phyloP scores from a whole-genome alignment of 2,888 invertebrate species.

The Diaphora mendica region DNA sequence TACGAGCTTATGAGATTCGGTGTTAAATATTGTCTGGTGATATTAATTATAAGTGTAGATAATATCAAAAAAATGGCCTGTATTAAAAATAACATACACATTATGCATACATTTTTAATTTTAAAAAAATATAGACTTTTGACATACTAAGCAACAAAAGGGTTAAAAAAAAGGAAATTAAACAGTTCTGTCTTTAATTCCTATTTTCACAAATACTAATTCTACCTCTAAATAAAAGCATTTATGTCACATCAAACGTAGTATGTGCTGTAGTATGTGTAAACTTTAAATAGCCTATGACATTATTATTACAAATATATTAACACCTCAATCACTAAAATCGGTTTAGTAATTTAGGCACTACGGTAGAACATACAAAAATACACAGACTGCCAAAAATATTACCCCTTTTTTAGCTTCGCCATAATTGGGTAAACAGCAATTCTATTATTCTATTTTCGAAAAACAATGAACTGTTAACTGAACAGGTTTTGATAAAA shows the following conservation, averaged over 20 bases:
- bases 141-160: constrained; percentile 13
- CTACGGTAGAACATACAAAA: too few species aligned
- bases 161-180: background rate
- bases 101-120: constrained; percentile 37
- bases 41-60: constrained; percentile 79
- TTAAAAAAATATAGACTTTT: constrained; percentile 12
- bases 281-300: too few species aligned
- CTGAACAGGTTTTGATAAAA: background rate
- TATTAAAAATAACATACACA: constrained; percentile 46
- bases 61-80: constrained; percentile 58
- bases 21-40: constrained; percentile 72
- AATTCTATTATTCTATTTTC: background rate
- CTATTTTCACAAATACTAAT: background rate
- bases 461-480: background rate
- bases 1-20: constrained; percentile 80
- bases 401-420: too few species aligned
- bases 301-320: too few species aligned
- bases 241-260: background rate
- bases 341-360: too few species aligned
- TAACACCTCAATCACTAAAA: too few species aligned
- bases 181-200: background rate
- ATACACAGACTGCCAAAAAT: too few species aligned
- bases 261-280: background rate
- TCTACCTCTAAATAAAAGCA: background rate
- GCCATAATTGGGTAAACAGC: background rate